Percentiles rank a stretch among this genome's conserved stretches.
Evolutionary conservation across 2,888 invertebrate species (phyloP).

Genomic region (Meghimatium bilineatum): DNA sequence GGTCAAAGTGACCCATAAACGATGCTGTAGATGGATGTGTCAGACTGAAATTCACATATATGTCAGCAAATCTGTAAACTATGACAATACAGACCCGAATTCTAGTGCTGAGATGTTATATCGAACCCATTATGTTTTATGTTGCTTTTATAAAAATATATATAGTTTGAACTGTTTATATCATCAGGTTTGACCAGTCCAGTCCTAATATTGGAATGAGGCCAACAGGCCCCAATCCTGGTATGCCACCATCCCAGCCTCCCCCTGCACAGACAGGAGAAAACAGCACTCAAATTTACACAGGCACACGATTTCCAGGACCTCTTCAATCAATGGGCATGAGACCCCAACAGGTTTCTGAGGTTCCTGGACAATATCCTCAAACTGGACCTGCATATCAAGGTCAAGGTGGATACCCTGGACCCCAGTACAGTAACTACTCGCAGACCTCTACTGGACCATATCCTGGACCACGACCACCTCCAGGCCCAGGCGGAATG

Average conservation of each 20-base stretch:
- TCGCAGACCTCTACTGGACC: slow-evolving; percentile 29
- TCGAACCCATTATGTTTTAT: too few relatives aligned
- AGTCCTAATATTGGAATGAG: slow-evolving; percentile 52
- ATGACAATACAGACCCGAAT: too few relatives aligned
- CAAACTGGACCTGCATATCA: slow-evolving; percentile 30
- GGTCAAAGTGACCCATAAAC: too few relatives aligned
- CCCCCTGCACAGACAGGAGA: slow-evolving; percentile 34
- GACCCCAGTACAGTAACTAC: slow-evolving; percentile 39
- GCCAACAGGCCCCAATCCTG: slow-evolving; percentile 47
- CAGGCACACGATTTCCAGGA: slow-evolving; percentile 43
- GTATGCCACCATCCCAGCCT: slow-evolving; percentile 33
- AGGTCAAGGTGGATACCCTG: slow-evolving; percentile 32
- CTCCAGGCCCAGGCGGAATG: slow-evolving; percentile 56
- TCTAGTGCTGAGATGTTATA: too few relatives aligned
- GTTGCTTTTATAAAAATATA: too few relatives aligned
- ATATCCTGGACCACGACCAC: slow-evolving; percentile 54
- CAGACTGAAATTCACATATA: too few relatives aligned
- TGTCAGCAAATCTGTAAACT: too few relatives aligned
- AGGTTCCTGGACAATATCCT: slow-evolving; percentile 30
- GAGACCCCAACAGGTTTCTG: slow-evolving; percentile 34
- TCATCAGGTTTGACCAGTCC: slow-evolving; percentile 63
- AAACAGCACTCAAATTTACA: slow-evolving; percentile 28
- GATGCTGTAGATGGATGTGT: too few relatives aligned
- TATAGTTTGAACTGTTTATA: neutral
- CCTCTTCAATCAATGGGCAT: slow-evolving; percentile 31